These are phyloP conservation scores for Dromaius novaehollandiae DNA, from an alignment of 2,113 vertebrate species.

Conservation along the genomic window DNA sequence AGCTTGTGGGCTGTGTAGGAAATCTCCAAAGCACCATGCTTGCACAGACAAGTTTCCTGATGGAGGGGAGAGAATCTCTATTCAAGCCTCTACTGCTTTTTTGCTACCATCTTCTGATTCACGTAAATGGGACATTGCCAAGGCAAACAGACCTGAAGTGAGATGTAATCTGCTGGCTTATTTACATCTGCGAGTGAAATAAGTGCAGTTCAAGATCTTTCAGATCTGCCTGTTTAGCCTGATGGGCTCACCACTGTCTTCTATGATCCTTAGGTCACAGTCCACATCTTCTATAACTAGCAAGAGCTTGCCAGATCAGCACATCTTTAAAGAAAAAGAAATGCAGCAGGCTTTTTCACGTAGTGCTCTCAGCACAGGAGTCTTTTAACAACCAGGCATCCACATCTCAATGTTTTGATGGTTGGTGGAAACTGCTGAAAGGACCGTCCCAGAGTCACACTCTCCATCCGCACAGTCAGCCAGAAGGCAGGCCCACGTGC, in stretches of 20 bases:
- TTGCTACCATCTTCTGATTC: conserved; percentile 41
- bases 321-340: background rate
- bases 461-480: background rate
- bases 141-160: conserved; percentile 31
- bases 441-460: background rate
- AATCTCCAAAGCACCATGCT: conserved; percentile 14
- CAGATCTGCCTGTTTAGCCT: background rate
- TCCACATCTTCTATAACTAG: background rate
- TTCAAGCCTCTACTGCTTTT: background rate
- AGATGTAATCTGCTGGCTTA: background rate
- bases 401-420: background rate
- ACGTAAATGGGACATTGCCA: background rate
- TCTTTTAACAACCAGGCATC: background rate
- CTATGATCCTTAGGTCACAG: background rate
- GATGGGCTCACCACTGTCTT: background rate
- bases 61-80: background rate
- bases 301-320: background rate
- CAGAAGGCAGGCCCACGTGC: conserved; percentile 48
- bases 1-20: background rate
- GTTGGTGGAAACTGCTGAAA: accelerated
- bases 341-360: accelerated
- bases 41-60: conserved; percentile 30
- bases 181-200: background rate
- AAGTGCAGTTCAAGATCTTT: background rate
- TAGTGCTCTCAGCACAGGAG: background rate